Conservation (phyloP, 2,888 invertebrate species). For the Apodemia duryi region DNA sequence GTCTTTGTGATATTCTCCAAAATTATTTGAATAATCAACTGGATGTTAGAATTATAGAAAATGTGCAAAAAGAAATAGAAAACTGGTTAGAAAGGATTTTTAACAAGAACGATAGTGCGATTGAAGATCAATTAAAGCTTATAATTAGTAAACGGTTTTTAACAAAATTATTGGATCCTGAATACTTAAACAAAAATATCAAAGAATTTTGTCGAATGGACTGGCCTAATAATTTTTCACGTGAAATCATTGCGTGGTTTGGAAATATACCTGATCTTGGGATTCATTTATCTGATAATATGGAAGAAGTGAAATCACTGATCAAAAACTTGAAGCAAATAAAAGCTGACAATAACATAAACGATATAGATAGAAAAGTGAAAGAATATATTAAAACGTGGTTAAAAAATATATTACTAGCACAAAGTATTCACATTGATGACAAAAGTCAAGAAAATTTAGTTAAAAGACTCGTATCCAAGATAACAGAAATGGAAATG, state of each 20-base stretch:
- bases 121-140: conserved; percentile 15
- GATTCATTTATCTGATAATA: conserved; percentile 12
- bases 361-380: conserved; percentile 18
- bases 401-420: conserved; percentile 21
- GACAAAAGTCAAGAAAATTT: conserved; percentile 22
- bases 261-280: conserved; percentile 21
- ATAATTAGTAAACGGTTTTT: conserved; percentile 20
- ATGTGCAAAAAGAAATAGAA: conserved; percentile 17
- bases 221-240: conserved; percentile 6
- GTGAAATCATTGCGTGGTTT: conserved; percentile 22
- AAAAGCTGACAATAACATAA: conserved; percentile 9
- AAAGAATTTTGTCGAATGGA: background rate
- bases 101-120: conserved; percentile 14
- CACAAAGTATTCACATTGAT: conserved; percentile 18
- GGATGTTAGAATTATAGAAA: background rate
- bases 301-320: conserved; percentile 14
- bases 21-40: conserved; percentile 1
- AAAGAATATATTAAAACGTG: conserved; percentile 21
- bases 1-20: conserved; percentile 14
- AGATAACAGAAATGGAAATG: conserved; percentile 13
- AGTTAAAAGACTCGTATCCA: conserved; percentile 22
- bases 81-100: conserved; percentile 19
- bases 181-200: conserved; percentile 5
- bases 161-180: conserved; percentile 13
- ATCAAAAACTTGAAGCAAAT: conserved; percentile 20